Evolutionary conservation across 2,888 invertebrate species (phyloP).

Genomic region (Meiosimyza platycephala): DNA sequence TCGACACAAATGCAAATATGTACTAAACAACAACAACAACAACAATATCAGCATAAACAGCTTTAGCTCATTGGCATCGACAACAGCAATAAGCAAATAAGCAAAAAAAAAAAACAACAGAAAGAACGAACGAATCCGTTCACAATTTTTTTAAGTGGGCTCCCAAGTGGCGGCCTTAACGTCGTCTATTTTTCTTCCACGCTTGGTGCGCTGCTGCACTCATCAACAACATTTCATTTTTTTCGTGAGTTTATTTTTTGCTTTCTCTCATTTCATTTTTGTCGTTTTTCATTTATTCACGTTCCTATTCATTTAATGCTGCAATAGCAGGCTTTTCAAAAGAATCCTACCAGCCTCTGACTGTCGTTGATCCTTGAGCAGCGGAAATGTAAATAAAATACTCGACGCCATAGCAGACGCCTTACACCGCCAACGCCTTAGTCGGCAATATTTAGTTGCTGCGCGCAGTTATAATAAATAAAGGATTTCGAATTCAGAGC

Average conservation of each 20-base stretch:
- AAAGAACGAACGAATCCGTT: slow-evolving; percentile 21
- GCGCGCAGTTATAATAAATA: slow-evolving; percentile 19
- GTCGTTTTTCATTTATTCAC: slow-evolving; percentile 13
- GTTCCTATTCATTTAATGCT: slow-evolving; percentile 16
- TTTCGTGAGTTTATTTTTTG: not conserved
- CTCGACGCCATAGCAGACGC: slow-evolving; percentile 35
- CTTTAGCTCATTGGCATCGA: slow-evolving; percentile 25
- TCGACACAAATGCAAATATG: slow-evolving; percentile 29
- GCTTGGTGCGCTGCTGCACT: slow-evolving; percentile 6
- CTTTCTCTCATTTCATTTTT: not conserved
- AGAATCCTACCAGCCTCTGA: not conserved
- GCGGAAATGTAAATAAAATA: slow-evolving; percentile 50
- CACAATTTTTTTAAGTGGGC: slow-evolving; percentile 38
- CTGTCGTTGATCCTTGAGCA: slow-evolving; percentile 40
- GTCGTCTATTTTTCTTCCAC: slow-evolving; percentile 29
- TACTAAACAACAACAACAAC: slow-evolving; percentile 20
- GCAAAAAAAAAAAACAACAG: slow-evolving; percentile 11
- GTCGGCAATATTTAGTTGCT: not conserved
- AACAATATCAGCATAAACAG: slow-evolving; percentile 31
- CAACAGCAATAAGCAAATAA: slow-evolving; percentile 16
- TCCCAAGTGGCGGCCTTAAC: slow-evolving; percentile 37
- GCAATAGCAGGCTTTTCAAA: slow-evolving; percentile 14
- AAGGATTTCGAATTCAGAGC: slow-evolving; percentile 13
- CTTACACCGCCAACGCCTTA: slow-evolving; percentile 39
- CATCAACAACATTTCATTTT: slow-evolving; percentile 19